A percentile compares a stretch with the other conserved stretches of the same genome.
Conservation (phyloP, 2,888 invertebrate genomes). For the Acanthacorydalis orientalis region DNA sequence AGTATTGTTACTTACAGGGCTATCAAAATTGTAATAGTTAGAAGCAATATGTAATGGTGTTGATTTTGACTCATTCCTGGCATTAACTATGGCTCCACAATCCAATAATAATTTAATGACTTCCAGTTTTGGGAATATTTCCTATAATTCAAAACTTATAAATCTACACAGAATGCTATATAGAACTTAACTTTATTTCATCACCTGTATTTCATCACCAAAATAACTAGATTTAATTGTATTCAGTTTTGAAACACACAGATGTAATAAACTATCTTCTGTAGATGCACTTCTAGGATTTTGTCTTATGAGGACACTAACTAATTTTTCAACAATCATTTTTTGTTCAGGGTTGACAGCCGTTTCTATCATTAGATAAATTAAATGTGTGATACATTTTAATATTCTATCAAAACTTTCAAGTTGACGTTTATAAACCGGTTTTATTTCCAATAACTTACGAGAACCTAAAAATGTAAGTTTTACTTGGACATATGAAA, state of each 20-base stretch:
- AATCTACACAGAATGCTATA: conserved; percentile 11
- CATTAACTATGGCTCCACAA: conserved; percentile 62
- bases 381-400: conserved; percentile 62
- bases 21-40: conserved; percentile 55
- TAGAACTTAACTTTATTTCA: conserved; percentile 11
- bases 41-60: conserved; percentile 72
- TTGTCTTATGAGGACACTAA: conserved; percentile 37
- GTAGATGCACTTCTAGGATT: conserved; percentile 52
- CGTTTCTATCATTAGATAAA: conserved; percentile 50
- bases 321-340: conserved; percentile 26
- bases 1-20: conserved; percentile 31
- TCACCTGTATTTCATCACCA: conserved; percentile 41
- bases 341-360: conserved; percentile 33
- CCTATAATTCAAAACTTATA: conserved; percentile 25
- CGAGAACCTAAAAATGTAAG: conserved; percentile 29
- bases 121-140: conserved; percentile 53
- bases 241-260: conserved; percentile 63
- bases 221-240: conserved; percentile 63
- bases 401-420: conserved; percentile 68
- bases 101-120: conserved; percentile 56
- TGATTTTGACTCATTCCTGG: conserved; percentile 55
- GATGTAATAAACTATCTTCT: conserved; percentile 70
- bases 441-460: conserved; percentile 35
- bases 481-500: neutral
- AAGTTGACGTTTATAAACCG: conserved; percentile 59